These are phyloP conservation scores for Macquaria australasica DNA, from an alignment of 2,113 vertebrate species.

Conservation along the genomic window DNA sequence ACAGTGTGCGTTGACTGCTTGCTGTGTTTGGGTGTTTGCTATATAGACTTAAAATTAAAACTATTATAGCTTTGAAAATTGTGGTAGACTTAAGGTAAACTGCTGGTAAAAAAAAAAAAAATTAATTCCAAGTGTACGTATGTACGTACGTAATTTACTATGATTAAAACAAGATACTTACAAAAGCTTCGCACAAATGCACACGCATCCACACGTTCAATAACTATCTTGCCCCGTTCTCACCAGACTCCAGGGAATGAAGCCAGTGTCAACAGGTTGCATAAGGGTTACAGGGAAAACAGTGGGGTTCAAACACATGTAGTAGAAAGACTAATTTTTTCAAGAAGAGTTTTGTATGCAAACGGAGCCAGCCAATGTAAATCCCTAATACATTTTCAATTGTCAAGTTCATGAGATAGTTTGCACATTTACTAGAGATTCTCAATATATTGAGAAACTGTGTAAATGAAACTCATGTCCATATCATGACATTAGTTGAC, in stretches of 20 bases:
- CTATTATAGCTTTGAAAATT: too few relatives aligned
- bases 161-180: not conserved
- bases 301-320: not conserved
- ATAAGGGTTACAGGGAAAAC: not conserved
- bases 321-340: not conserved
- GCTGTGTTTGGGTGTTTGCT: not conserved
- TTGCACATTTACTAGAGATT: not conserved
- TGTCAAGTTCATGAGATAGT: not conserved
- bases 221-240: not conserved
- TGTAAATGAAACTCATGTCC: not conserved
- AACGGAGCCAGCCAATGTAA: not conserved
- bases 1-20: not conserved
- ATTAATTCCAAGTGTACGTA: too few relatives aligned
- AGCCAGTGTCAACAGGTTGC: slow-evolving; percentile 7
- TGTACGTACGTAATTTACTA: too few relatives aligned
- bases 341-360: not conserved
- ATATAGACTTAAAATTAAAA: not conserved
- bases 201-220: not conserved
- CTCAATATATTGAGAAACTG: not conserved
- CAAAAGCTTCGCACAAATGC: not conserved
- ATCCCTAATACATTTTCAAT: not conserved
- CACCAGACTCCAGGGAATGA: slow-evolving; percentile 4
- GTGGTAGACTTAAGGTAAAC: not conserved
- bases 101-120: not conserved
- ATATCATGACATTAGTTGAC: not conserved